These are phyloP conservation scores for Thalassaphorura encarpata DNA, from an alignment of 1,140 invertebrate species.

Conservation along the genomic window DNA sequence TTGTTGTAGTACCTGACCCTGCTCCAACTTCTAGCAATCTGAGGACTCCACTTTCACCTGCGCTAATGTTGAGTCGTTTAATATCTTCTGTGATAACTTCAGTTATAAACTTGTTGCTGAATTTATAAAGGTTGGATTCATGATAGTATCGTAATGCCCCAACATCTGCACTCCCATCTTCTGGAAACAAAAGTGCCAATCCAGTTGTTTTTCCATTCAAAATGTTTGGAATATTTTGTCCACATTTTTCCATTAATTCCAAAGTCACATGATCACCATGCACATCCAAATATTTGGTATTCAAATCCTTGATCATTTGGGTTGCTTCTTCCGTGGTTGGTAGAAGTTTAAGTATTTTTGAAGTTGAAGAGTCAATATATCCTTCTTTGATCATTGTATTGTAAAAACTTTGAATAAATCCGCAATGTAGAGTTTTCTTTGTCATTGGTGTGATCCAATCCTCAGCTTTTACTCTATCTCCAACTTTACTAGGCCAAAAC, in stretches of 20 bases:
- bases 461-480: background rate
- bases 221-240: background rate
- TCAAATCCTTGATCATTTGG: no score
- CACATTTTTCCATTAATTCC: no score
- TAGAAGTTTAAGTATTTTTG: background rate
- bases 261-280: no score
- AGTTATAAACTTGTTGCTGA: no score
- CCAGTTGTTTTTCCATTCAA: background rate
- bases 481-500: background rate
- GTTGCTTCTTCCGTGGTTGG: background rate
- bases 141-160: background rate
- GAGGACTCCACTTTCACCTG: no score
- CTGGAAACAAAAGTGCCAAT: background rate
- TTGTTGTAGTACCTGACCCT: no score
- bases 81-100: no score
- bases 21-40: no score
- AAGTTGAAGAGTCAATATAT: background rate
- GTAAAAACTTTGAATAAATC: background rate
- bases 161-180: background rate
- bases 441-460: background rate
- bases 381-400: background rate
- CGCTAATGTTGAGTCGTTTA: no score
- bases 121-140: background rate
- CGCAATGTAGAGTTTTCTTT: background rate
- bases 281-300: no score